Base-by-base conservation (phyloP, 1,140 invertebrate genomes). In the Reticulitermes speratus region DNA sequence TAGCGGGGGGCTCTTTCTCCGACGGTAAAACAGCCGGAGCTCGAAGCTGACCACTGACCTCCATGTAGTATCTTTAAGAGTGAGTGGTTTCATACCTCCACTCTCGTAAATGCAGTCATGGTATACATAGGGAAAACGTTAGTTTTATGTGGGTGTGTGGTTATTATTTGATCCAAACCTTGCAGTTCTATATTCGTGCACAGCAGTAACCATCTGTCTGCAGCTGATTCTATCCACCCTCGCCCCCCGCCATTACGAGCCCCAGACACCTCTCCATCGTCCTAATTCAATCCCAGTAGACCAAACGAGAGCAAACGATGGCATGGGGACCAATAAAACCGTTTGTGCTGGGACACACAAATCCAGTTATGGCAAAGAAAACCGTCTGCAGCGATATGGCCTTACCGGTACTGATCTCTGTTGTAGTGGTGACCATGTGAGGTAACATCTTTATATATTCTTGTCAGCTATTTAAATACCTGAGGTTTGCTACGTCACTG, bases 231-330 rank as follows among this genome's bases (percentile, higher is more conserved):
- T 48, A 2, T 38, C 38, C 38, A 2, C 38, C 38, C 38, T 5
- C 38, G 2, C 21, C 59, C 21, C 59, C 59, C 59, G 59, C 45
- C 14, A 16, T 48, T 9, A 11, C 9, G 45, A 12, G 59, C 59
- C 59, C 59, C 7, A 21, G 59, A 16, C 59, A 21, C 55, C 44
- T 69, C 38, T 59, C 12, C 32, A 55, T 55, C 16, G 3, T 75
- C 25, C 85, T 86, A 86, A 86, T 86, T 86, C 44, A 86, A 65
- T 86, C 85, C 85, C 85, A 32, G 55, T 11, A 59, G 85, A 86
- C 85, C 16, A 85, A 19, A 44, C 12, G 7, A 25, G 16, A 65
- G 59, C 85, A 86, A 48, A 86, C 85, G 85, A 86, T 75, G 85
- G 55, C n/a, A 75, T 2, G 81, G 85, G 85, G 85, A 86, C 85